phyloP scores from a whole-genome alignment of 2,888 invertebrate species.

The Acleris cristana region DNA sequence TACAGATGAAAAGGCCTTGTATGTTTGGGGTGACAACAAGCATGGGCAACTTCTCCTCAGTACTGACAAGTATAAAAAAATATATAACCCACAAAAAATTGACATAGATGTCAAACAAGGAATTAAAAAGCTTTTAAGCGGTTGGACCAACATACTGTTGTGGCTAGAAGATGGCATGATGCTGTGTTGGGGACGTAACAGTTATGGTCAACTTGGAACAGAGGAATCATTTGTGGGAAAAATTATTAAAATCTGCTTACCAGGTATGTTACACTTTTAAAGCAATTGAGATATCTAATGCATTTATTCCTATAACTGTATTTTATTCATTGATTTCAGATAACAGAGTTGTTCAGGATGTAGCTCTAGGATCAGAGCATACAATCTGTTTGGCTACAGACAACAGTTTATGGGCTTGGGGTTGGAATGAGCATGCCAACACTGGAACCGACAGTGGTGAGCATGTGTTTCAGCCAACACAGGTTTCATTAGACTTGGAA shows the following conservation, averaged over 20 bases:
- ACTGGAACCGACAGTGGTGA: conserved; percentile 86
- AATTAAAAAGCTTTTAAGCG: conserved; percentile 85
- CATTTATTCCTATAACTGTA: conserved; percentile 37
- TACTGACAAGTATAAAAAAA: conserved; percentile 75
- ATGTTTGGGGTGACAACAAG: conserved; percentile 93
- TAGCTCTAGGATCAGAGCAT: conserved; percentile 91
- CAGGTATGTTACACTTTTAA: conserved; percentile 58
- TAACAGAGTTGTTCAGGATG: conserved; percentile 76
- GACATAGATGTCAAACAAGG: conserved; percentile 81
- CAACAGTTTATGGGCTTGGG: conserved; percentile 90
- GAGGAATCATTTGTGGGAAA: conserved; percentile 59
- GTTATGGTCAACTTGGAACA: conserved; percentile 90
- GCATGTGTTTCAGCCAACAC: conserved; percentile 60
- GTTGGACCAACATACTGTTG: conserved; percentile 91
- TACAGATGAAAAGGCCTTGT: conserved; percentile 83
- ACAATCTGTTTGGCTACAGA: conserved; percentile 87
- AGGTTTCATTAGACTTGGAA: conserved; percentile 56
- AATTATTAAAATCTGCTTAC: conserved; percentile 62
- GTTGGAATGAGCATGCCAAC: conserved; percentile 96
- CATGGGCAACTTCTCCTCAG: conserved; percentile 89
- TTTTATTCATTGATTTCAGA: conserved; percentile 60
- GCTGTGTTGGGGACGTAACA: conserved; percentile 91
- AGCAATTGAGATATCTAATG: neutral
- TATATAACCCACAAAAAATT: conserved; percentile 81
- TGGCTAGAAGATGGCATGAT: conserved; percentile 85